These are phyloP conservation scores for Amphiprion percula DNA, from an alignment of 2,113 vertebrate genomes.

Conservation along the genomic window DNA sequence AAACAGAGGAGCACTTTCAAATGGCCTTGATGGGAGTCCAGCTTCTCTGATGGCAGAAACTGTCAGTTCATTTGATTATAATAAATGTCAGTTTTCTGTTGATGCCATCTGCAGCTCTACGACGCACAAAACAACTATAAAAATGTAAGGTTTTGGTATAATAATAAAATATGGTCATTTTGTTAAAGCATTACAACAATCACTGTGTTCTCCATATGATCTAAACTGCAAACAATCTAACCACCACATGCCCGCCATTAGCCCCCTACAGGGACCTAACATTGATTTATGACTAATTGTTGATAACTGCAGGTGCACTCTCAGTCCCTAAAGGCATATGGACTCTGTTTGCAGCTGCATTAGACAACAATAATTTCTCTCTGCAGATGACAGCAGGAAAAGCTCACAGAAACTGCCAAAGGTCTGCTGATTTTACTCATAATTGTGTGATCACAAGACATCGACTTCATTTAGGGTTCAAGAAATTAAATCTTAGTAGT, in stretches of 20 bases:
- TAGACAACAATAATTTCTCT: not conserved
- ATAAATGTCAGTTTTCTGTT: no score
- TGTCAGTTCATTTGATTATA: no score
- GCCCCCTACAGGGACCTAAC: not conserved
- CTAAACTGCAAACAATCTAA: not conserved
- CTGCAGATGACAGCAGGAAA: not conserved
- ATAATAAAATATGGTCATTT: not conserved
- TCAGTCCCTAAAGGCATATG: constrained; percentile 13
- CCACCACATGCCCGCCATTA: not conserved
- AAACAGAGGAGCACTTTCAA: constrained; percentile 16
- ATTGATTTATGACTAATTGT: not conserved
- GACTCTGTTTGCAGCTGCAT: constrained; percentile 3
- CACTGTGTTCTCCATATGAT: not conserved
- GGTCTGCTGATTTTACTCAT: not conserved
- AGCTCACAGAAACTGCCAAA: not conserved
- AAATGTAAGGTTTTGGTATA: not conserved
- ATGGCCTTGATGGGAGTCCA: not conserved
- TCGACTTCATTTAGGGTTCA: not conserved
- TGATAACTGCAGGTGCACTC: constrained; percentile 5
- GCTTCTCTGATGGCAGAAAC: not conserved
- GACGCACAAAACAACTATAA: no score
- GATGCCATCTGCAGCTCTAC: no score
- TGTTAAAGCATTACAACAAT: not conserved
- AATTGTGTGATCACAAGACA: not conserved
- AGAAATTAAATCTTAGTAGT: not conserved